Percentiles rank a stretch among this genome's conserved stretches.
phyloP scores from a whole-genome alignment of 1,140 invertebrate species.

The Drosophila setifemur region DNA sequence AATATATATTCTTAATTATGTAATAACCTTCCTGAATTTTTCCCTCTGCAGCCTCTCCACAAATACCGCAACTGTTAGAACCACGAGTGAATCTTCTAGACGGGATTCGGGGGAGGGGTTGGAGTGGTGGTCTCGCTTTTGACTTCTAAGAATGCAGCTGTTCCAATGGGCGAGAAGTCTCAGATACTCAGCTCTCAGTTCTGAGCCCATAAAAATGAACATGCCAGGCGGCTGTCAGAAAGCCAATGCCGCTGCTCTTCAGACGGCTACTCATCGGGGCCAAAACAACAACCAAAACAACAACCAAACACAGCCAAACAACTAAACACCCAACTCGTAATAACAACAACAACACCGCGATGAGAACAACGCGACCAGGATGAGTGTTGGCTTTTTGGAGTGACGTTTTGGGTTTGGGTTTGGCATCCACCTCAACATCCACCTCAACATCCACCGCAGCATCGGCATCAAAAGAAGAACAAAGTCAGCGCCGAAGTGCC shows the following conservation, averaged over 20 bases:
- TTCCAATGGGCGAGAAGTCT: background rate
- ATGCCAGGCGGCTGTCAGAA: slow-evolving; percentile 72
- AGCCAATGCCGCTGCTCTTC: slow-evolving; percentile 54
- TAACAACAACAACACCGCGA: slow-evolving; percentile 20
- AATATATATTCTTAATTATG: too few species aligned
- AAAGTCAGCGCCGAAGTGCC: slow-evolving; percentile 64
- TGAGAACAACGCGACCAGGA: slow-evolving; percentile 32
- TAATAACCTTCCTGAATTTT: too few species aligned
- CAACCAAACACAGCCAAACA: background rate
- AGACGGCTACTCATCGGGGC: slow-evolving; percentile 63
- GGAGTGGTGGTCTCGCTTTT: slow-evolving; percentile 27
- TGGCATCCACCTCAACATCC: slow-evolving; percentile 35
- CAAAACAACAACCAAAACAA: background rate
- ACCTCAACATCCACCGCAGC: background rate
- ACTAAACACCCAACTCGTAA: slow-evolving; percentile 2
- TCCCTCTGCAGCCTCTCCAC: too few species aligned
- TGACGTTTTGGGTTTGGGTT: slow-evolving; percentile 68
- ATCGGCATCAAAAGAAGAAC: slow-evolving; percentile 55
- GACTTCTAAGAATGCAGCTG: slow-evolving; percentile 71
- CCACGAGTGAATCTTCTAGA: slow-evolving; percentile 4
- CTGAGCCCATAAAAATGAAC: slow-evolving; percentile 67
- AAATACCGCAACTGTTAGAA: slow-evolving; percentile 63
- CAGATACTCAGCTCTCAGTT: background rate
- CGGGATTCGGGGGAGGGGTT: background rate
- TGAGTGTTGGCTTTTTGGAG: slow-evolving; percentile 60